Evolutionary conservation across 1,140 invertebrate genomes (phyloP).

Genomic region (Littorina saxatilis): DNA sequence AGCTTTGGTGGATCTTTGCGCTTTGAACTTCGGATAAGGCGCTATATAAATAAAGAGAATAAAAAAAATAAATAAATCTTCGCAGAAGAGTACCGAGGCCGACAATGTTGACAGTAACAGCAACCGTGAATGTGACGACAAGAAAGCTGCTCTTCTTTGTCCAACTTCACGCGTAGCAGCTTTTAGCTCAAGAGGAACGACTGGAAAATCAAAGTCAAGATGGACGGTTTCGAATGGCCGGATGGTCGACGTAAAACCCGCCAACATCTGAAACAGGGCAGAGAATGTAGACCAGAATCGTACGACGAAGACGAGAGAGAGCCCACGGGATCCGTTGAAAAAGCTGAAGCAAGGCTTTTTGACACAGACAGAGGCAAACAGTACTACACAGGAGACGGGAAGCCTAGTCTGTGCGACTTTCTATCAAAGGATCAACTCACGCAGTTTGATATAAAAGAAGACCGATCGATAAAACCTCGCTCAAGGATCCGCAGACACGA

Average conservation of each 20-base stretch:
- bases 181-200: background rate
- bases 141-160: background rate
- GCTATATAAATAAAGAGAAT: no score
- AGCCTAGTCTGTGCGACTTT: background rate
- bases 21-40: no score
- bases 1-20: no score
- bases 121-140: background rate
- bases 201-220: background rate
- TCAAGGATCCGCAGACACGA: background rate
- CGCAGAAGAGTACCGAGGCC: no score
- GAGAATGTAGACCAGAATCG: no score
- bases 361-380: background rate
- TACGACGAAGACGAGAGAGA: no score
- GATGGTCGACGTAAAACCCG: no score
- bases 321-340: background rate
- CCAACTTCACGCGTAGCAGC: background rate
- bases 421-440: no score
- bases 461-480: no score
- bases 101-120: slow-evolving; percentile 24
- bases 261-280: background rate
- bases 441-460: background rate
- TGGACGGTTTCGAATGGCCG: background rate
- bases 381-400: background rate
- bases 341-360: background rate
- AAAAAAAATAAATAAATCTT: no score